Base-by-base conservation (phyloP, 2,113 vertebrate genomes). In the Oryzias woworae region DNA sequence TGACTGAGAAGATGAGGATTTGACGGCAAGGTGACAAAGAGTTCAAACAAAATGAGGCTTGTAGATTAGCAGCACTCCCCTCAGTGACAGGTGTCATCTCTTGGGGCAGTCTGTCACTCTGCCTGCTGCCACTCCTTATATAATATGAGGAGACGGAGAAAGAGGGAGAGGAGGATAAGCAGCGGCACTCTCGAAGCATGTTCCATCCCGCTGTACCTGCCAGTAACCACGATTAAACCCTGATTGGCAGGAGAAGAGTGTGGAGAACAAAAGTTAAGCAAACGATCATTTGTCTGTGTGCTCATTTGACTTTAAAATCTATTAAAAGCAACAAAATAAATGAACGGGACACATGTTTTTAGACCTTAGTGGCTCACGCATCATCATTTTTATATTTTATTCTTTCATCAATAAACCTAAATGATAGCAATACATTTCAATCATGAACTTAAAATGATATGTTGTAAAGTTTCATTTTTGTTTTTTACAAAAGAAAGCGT, bases 41-140 rank as follows among this genome's bases (percentile, higher is more conserved):
- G 96, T 98, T 97, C 96, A 98, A 95, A 94, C 93, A 95, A 96
- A 97, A 96, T 96, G 95, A 96, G 95, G 95, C 95, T 95, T 94
- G 93, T 93, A 95, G 95, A 96, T 96, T 86, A 93, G 93, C 92
- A 89, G 88, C 90, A 93, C 93, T 95, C 94, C 94, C 93, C 92
- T 92, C 92, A 86, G 94, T 97, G 96, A 96, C 95, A 97, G 95
- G 94, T 97, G 95, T 95, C 95, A 96, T 96, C 97, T 97, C 95
- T 93, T 92, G 94, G 96, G 96, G 96, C 96, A 96, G 93, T 93
- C 93, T 96, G 94, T 95, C 92, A 92, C 93, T 94, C 94, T 95
- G 94, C 93, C 93, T 95, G 94, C 96, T 98, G 96, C 94, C 94
- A 96, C 93, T 95, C 94, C 94, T 94, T 94, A 94, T 95, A 96